These are phyloP conservation scores for Emydura subglobosa DNA, from an alignment of 2,113 vertebrate genomes.

Conservation along the genomic window DNA sequence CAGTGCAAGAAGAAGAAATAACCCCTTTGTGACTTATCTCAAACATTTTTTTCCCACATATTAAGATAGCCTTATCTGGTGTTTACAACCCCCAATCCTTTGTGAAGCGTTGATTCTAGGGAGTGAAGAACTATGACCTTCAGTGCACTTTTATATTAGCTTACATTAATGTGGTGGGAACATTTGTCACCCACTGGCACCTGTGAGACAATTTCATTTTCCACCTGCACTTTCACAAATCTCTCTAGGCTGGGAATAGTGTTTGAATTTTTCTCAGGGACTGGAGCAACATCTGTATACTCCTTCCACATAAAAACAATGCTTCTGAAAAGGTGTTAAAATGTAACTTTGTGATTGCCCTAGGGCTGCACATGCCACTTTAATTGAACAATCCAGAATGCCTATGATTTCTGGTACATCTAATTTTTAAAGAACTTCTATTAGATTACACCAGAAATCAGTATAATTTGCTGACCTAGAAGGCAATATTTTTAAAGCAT, in stretches of 20 bases:
- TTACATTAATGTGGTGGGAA: not conserved
- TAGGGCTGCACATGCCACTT: not conserved
- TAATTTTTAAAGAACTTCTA: not conserved
- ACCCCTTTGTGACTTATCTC: not conserved
- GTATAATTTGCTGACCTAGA: not conserved
- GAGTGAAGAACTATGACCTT: not conserved
- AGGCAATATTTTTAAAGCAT: not conserved
- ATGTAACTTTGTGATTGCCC: not conserved
- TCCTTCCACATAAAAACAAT: not conserved
- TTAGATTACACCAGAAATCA: not conserved
- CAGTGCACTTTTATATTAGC: not conserved
- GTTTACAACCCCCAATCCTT: not conserved
- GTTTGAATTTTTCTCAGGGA: not conserved
- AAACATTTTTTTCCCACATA: not conserved
- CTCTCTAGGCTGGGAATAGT: not conserved
- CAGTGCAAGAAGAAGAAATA: not conserved
- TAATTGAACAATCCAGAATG: not conserved
- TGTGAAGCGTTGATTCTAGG: not conserved
- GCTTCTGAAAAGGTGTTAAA: not conserved
- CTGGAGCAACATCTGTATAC: not conserved
- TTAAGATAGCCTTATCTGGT: not conserved
- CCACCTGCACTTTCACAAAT: not conserved
- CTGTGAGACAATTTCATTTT: slow-evolving; percentile 15
- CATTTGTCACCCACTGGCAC: not conserved
- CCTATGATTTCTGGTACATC: not conserved